Percentiles rank a stretch among this genome's conserved stretches.
Evolutionary conservation across 1,140 invertebrate genomes (phyloP).

Genomic region (Danaus plexippus): DNA sequence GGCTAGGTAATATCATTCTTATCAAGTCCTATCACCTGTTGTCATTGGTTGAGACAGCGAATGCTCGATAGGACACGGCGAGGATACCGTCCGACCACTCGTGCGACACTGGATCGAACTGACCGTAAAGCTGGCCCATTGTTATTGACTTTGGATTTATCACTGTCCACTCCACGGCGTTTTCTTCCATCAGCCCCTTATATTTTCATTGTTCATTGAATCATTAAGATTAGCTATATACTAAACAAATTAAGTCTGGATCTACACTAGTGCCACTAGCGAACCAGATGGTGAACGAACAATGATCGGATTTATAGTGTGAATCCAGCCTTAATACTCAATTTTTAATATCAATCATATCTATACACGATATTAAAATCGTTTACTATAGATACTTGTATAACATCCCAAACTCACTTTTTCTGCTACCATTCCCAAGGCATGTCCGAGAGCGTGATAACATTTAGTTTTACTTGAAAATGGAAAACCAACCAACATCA

Average conservation of each 20-base stretch:
- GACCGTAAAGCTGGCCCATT: conserved; percentile 95
- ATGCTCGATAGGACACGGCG: conserved; percentile 91
- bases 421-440: conserved; percentile 85
- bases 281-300: no score
- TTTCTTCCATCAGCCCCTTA: conserved; percentile 83
- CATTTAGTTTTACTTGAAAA: conserved; percentile 89
- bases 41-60: conserved; percentile 85
- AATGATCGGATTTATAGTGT: no score
- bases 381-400: no score
- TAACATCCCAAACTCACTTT: conserved; percentile 68
- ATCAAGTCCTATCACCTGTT: conserved; percentile 70
- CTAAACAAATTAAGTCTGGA: no score
- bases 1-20: no score
- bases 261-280: no score
- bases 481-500: conserved; percentile 93
- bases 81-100: conserved; percentile 96
- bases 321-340: no score
- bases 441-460: conserved; percentile 84
- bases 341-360: no score
- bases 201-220: no score
- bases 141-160: conserved; percentile 98
- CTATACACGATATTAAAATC: no score
- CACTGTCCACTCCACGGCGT: conserved; percentile 89
- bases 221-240: no score
- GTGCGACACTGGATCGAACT: conserved; percentile 94